A percentile compares a stretch with the other conserved stretches of the same genome.
These are phyloP conservation scores for Triplophysa tibetana DNA, from an alignment of 2,113 vertebrate species.

Conservation along the genomic window DNA sequence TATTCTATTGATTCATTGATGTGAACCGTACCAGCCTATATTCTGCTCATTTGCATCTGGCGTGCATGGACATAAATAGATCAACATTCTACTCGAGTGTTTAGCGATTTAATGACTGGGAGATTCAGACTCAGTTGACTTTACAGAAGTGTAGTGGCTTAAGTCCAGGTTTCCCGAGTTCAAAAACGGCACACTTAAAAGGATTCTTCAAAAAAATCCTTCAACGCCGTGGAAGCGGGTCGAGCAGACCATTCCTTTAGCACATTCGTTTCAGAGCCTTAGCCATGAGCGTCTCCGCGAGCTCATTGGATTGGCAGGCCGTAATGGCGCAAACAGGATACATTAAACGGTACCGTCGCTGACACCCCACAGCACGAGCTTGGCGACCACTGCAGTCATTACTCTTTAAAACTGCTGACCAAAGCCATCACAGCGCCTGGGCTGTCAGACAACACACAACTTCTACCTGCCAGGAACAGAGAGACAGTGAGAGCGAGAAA, in stretches of 20 bases:
- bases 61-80: not conserved
- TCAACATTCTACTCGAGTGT: not conserved
- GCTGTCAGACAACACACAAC: slow-evolving; percentile 58
- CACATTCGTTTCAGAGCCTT: slow-evolving; percentile 4
- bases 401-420: slow-evolving; percentile 74
- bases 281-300: slow-evolving; percentile 19
- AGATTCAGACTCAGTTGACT: not conserved
- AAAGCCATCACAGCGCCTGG: slow-evolving; percentile 66
- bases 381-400: slow-evolving; percentile 67
- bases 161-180: not conserved
- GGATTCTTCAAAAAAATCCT: not conserved
- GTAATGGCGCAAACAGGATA: slow-evolving; percentile 48
- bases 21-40: not conserved
- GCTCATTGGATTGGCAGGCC: slow-evolving; percentile 39
- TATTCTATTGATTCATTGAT: slow-evolving; percentile 16
- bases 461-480: slow-evolving; percentile 50
- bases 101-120: not conserved
- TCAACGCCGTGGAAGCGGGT: not conserved
- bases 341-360: slow-evolving; percentile 68
- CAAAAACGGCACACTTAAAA: not conserved
- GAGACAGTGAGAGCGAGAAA: slow-evolving; percentile 3
- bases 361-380: slow-evolving; percentile 60
- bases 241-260: not conserved
- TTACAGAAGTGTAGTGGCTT: not conserved
- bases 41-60: not conserved